These are phyloP conservation scores for Chaenodraco wilsoni DNA, from an alignment of 2,797 vertebrate species.

Conservation along the genomic window DNA sequence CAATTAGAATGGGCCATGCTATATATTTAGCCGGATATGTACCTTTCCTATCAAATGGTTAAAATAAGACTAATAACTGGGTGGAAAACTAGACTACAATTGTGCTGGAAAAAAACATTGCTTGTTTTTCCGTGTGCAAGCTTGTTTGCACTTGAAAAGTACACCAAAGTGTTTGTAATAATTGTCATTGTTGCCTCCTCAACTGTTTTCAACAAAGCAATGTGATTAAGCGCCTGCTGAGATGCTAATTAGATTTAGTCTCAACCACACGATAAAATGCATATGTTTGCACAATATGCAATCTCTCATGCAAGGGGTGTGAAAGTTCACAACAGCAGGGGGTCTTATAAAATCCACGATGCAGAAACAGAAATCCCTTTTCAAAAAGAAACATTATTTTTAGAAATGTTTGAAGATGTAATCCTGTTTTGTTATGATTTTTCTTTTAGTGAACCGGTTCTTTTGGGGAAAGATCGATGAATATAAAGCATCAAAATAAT, in stretches of 20 bases:
- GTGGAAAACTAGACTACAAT: slow-evolving; percentile 43
- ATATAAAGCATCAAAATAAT: neutral
- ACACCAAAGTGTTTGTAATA: slow-evolving; percentile 37
- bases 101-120: slow-evolving; percentile 34
- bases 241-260: slow-evolving; percentile 60
- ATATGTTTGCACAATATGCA: slow-evolving; percentile 22
- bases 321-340: slow-evolving; percentile 13
- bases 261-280: slow-evolving; percentile 38
- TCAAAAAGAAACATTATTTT: neutral
- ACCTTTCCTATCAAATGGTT: slow-evolving; percentile 20
- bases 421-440: neutral
- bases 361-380: neutral
- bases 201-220: slow-evolving; percentile 24
- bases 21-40: neutral
- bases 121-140: neutral
- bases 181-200: slow-evolving; percentile 29
- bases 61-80: slow-evolving; percentile 19
- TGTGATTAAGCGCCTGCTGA: slow-evolving; percentile 48
- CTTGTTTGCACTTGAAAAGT: slow-evolving; percentile 41
- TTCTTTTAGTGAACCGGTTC: neutral
- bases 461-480: neutral
- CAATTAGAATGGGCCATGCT: neutral
- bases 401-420: neutral
- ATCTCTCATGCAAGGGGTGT: slow-evolving; percentile 19
- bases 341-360: neutral